Evolutionary conservation across 2,797 vertebrate genomes (phyloP).

Genomic region (Megaceryle alcyon): DNA sequence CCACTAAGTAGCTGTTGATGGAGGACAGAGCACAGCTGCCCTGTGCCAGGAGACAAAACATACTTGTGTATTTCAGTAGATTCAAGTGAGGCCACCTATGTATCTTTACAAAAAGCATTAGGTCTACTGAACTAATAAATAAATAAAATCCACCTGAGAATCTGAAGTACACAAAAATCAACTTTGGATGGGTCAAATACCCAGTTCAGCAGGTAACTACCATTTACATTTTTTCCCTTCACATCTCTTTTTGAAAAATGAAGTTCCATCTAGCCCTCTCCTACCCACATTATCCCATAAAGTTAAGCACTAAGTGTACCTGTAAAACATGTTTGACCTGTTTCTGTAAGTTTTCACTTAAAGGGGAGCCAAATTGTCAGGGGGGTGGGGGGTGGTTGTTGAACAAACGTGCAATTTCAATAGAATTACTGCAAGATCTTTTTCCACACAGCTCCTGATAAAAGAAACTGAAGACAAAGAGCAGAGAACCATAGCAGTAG

Average conservation of each 20-base stretch:
- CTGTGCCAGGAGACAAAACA: not conserved
- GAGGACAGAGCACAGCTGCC: not conserved
- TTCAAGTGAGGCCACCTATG: not conserved
- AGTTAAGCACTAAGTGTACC: not conserved
- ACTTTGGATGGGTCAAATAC: not conserved
- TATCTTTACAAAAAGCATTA: not conserved
- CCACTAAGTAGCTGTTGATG: not conserved
- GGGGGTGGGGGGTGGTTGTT: not conserved
- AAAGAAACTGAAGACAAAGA: not conserved
- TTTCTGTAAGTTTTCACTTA: not conserved
- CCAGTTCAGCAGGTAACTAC: not conserved
- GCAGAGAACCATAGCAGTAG: not conserved
- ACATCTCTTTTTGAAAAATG: not conserved
- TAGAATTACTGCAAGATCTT: not conserved
- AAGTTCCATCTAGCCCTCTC: not conserved
- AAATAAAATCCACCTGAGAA: not conserved
- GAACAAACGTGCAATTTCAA: not conserved
- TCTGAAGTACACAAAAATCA: not conserved
- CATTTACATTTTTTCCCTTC: not conserved
- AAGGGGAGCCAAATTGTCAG: not conserved
- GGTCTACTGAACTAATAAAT: not conserved
- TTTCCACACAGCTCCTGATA: not conserved
- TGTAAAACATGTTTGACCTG: slow-evolving; percentile 15
- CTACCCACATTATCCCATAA: not conserved
- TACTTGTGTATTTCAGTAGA: not conserved